Evolutionary conservation across 2,113 vertebrate genomes (phyloP).

Genomic region (Calidris pugnax): DNA sequence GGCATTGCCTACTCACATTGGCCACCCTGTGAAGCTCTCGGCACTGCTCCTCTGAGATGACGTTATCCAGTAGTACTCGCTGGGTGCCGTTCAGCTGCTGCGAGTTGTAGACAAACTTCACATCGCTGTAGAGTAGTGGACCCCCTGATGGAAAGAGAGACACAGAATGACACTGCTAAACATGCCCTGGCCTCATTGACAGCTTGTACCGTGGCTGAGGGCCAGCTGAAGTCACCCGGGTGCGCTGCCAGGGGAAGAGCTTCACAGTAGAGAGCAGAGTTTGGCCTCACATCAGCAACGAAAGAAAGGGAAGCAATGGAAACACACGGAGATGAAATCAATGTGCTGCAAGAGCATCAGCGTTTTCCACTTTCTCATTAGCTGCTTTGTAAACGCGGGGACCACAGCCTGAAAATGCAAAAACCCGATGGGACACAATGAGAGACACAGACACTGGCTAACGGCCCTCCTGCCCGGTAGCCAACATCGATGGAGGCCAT

Average conservation of each 20-base stretch:
- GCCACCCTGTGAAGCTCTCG: slow-evolving; percentile 85
- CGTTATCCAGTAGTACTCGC: slow-evolving; percentile 89
- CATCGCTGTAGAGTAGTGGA: slow-evolving; percentile 81
- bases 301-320: not conserved
- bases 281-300: not conserved
- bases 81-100: slow-evolving; percentile 89
- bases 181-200: not conserved
- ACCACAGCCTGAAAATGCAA: not conserved
- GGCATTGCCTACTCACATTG: slow-evolving; percentile 74
- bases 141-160: slow-evolving; percentile 79
- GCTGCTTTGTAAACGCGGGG: not conserved
- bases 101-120: slow-evolving; percentile 88
- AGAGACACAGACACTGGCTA: not conserved
- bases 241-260: not conserved
- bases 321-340: not conserved
- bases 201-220: not conserved
- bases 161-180: not conserved
- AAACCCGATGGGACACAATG: accelerated
- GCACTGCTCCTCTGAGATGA: slow-evolving; percentile 89
- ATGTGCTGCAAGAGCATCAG: not conserved
- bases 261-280: not conserved
- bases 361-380: not conserved
- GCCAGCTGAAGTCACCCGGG: not conserved
- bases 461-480: not conserved
- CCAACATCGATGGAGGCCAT: not conserved